phyloP scores from a whole-genome alignment of 2,113 vertebrate genomes.

The Cyanocitta stelleri region DNA sequence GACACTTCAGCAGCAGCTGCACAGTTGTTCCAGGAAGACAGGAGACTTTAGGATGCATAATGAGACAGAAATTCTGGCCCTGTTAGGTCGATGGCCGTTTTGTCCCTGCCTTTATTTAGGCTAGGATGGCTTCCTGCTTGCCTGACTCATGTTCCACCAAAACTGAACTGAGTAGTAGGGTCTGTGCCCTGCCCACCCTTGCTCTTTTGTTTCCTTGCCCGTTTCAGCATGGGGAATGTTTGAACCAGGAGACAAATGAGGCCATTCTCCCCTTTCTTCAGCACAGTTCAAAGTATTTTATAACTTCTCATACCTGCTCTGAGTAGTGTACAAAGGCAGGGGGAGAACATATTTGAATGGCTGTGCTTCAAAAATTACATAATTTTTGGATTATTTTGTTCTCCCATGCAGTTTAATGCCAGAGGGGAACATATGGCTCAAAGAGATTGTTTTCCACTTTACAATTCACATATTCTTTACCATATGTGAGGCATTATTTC shows the following conservation, averaged over 20 bases:
- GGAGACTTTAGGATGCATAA: neutral
- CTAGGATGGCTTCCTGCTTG: neutral
- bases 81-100: neutral
- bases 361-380: neutral
- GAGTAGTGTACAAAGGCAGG: neutral
- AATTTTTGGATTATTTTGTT: constrained; percentile 36
- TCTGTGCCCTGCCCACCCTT: neutral
- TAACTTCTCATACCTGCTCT: neutral
- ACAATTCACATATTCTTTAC: neutral
- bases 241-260: neutral
- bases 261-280: neutral
- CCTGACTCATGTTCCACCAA: neutral
- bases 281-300: neutral
- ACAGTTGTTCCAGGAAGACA: neutral
- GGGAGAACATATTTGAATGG: neutral
- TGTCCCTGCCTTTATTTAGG: neutral
- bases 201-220: neutral
- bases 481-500: neutral
- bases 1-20: neutral
- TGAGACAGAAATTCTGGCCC: neutral
- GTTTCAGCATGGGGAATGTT: neutral
- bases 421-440: neutral
- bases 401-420: neutral
- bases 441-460: neutral
- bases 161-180: neutral